Evolutionary conservation across 2,797 vertebrate species (phyloP).

Genomic region (Poliocrania exsul): DNA sequence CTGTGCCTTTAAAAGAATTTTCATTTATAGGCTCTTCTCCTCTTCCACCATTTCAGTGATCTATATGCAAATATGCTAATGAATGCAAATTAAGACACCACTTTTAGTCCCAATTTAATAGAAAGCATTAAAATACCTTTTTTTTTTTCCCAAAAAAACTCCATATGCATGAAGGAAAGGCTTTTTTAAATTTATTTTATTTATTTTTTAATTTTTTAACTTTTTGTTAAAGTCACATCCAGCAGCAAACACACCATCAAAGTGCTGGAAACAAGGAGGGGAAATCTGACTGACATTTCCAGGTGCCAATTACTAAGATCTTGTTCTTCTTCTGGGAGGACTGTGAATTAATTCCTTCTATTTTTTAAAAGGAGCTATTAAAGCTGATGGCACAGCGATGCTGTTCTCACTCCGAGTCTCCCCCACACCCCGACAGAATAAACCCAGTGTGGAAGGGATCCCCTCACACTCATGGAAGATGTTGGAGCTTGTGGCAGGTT

Average conservation of each 20-base stretch:
- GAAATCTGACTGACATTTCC: constrained; percentile 75
- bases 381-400: background rate
- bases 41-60: constrained; percentile 86
- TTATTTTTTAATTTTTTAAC: constrained; percentile 64
- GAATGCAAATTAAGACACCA: constrained; percentile 88
- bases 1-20: constrained; percentile 86
- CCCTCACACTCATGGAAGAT: background rate
- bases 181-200: constrained; percentile 65
- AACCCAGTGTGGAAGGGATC: background rate
- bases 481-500: background rate
- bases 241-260: constrained; percentile 74
- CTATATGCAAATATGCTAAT: constrained; percentile 90
- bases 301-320: constrained; percentile 70
- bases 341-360: constrained; percentile 36
- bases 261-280: constrained; percentile 71
- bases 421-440: background rate
- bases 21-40: constrained; percentile 86
- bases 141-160: constrained; percentile 77
- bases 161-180: constrained; percentile 85
- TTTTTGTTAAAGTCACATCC: constrained; percentile 78
- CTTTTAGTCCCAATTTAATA: constrained; percentile 91
- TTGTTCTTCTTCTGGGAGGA: constrained; percentile 51
- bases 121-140: constrained; percentile 89
- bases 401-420: background rate
- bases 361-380: constrained; percentile 17